Evolutionary conservation across 2,113 vertebrate genomes (phyloP).

Genomic region (Hymenochirus boettgeri): DNA sequence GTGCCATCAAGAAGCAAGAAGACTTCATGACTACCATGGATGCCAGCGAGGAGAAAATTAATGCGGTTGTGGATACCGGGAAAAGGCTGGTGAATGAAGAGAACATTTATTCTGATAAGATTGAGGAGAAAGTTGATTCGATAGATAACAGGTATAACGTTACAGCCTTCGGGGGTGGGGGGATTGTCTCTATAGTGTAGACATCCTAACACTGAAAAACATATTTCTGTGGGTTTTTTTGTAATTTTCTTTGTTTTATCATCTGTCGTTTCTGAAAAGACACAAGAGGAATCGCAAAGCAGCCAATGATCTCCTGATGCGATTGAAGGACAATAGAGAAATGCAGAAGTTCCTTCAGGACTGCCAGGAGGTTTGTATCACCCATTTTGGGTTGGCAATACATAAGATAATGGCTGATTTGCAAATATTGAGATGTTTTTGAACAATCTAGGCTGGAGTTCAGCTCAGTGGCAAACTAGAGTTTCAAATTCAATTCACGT

Average conservation of each 20-base stretch:
- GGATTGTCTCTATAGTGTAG: too few relatives aligned
- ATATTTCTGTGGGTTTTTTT: too few relatives aligned
- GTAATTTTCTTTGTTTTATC: too few relatives aligned
- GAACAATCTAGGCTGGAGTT: too few relatives aligned
- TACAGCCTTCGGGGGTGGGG: too few relatives aligned
- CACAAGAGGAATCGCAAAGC: slow-evolving; percentile 92
- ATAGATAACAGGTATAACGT: slow-evolving; percentile 93
- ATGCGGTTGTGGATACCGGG: slow-evolving; percentile 85
- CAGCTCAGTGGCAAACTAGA: too few relatives aligned
- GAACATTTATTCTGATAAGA: slow-evolving; percentile 89
- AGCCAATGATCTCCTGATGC: slow-evolving; percentile 86
- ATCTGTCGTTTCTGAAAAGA: slow-evolving; percentile 53
- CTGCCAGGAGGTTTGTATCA: slow-evolving; percentile 82
- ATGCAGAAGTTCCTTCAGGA: slow-evolving; percentile 96
- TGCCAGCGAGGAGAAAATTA: slow-evolving; percentile 96
- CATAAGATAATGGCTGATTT: too few relatives aligned
- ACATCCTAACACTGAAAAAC: too few relatives aligned
- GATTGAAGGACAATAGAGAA: slow-evolving; percentile 93
- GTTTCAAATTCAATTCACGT: too few relatives aligned
- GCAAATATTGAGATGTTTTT: too few relatives aligned
- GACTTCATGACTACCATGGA: slow-evolving; percentile 99
- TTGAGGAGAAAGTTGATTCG: slow-evolving; percentile 94
- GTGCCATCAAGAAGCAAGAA: slow-evolving; percentile 95
- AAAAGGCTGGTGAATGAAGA: slow-evolving; percentile 87
- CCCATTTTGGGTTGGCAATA: not conserved